These are phyloP conservation scores for Caracal caracal DNA, from an alignment of 2,113 vertebrate genomes.

Conservation along the genomic window DNA sequence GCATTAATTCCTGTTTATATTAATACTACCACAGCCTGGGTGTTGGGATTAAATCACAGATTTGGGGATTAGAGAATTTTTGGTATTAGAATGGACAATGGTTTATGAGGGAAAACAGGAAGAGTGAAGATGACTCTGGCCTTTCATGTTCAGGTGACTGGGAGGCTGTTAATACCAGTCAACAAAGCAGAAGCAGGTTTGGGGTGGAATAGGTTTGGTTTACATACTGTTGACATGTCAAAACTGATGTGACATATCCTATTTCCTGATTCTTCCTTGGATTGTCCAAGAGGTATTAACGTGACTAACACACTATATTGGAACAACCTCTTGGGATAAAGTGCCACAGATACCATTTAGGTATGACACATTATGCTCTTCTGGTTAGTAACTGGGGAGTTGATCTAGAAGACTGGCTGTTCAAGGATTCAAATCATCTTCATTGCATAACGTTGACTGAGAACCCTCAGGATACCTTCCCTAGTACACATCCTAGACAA, in stretches of 20 bases:
- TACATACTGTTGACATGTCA: constrained; percentile 8
- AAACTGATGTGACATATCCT: constrained; percentile 8
- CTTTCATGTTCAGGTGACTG: not conserved
- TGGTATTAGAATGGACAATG: not conserved
- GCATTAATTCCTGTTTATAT: not conserved
- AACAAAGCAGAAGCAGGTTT: not conserved
- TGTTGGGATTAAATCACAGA: not conserved
- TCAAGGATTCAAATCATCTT: constrained; percentile 25
- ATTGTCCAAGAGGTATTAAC: constrained; percentile 41
- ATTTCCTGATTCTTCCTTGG: constrained; percentile 52
- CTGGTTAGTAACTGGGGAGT: not conserved
- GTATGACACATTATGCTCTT: not conserved
- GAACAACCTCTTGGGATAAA: constrained; percentile 25
- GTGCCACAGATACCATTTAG: constrained; percentile 40
- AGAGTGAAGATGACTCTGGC: not conserved
- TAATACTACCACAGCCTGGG: not conserved
- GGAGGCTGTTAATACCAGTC: not conserved
- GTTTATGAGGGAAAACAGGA: not conserved
- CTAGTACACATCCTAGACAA: not conserved
- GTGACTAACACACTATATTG: constrained; percentile 23
- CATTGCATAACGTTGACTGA: not conserved
- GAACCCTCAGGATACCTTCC: not conserved
- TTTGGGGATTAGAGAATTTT: not conserved
- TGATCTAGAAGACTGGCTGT: constrained; percentile 10
- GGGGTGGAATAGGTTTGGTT: not conserved